Percentiles rank a stretch among this genome's conserved stretches.
These are phyloP conservation scores for Pterocles gutturalis DNA, from an alignment of 2,113 vertebrate species.

Conservation along the genomic window DNA sequence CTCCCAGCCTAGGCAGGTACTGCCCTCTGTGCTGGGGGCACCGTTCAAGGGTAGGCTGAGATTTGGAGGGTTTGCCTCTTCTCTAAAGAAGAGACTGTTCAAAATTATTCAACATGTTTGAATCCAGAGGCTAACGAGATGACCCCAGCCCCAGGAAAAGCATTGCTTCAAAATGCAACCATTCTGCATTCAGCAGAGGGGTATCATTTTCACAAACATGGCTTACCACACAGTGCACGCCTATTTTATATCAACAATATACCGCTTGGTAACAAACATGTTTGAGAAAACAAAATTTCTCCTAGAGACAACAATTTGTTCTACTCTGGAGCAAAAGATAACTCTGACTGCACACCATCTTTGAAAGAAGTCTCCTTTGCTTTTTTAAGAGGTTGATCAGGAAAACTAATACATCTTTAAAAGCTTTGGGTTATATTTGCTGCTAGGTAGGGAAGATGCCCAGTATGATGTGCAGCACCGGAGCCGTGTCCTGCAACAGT, in stretches of 20 bases:
- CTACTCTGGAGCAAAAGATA: background rate
- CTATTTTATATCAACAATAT: background rate
- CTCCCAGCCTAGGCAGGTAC: background rate
- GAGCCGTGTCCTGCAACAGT: background rate
- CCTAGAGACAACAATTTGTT: background rate
- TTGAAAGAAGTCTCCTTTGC: background rate
- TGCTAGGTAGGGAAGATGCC: background rate
- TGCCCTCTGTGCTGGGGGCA: background rate
- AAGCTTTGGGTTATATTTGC: background rate
- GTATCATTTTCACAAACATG: background rate
- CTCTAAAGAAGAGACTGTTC: background rate
- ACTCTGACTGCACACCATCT: background rate
- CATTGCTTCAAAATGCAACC: background rate
- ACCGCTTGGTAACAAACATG: background rate
- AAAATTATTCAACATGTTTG: background rate
- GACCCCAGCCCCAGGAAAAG: background rate
- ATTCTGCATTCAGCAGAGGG: background rate
- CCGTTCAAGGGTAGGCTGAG: background rate
- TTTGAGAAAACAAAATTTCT: background rate
- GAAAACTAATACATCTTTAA: background rate
- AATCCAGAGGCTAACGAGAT: background rate
- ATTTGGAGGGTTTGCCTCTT: background rate
- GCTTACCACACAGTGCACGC: background rate
- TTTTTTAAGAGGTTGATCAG: background rate
- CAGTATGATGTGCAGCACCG: background rate